phyloP scores from a whole-genome alignment of 2,113 vertebrate genomes.

The Cromileptes altivelis region DNA sequence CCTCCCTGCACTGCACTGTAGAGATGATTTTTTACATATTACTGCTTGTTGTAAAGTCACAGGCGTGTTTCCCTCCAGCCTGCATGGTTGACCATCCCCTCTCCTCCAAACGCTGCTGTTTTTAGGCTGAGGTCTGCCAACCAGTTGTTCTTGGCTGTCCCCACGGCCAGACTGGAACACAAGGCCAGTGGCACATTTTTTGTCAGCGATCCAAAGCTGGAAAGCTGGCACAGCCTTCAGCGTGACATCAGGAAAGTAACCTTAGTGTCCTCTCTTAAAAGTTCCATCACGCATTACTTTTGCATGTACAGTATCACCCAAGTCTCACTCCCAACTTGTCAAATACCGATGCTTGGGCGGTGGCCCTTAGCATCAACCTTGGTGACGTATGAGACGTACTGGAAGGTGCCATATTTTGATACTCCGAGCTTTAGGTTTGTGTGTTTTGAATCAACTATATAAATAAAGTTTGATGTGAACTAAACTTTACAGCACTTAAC shows the following conservation, averaged over 20 bases:
- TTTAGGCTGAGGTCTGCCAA: neutral
- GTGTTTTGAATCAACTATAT: too few species aligned
- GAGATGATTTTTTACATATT: neutral
- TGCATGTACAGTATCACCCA: neutral
- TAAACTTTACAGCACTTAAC: too few species aligned
- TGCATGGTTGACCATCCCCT: neutral
- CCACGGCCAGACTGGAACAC: neutral
- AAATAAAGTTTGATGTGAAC: too few species aligned
- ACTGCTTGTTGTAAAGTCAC: neutral
- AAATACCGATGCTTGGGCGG: too few species aligned
- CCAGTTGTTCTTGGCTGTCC: conserved; percentile 7
- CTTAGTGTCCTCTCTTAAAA: neutral
- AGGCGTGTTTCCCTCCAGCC: neutral
- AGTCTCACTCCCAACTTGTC: too few species aligned
- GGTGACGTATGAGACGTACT: too few species aligned
- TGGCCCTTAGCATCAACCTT: too few species aligned
- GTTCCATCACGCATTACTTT: neutral
- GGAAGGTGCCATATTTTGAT: too few species aligned
- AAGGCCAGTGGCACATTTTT: neutral
- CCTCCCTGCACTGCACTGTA: too few species aligned
- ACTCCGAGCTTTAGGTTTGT: too few species aligned
- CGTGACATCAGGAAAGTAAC: neutral
- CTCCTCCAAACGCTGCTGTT: neutral
- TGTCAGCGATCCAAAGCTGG: neutral
- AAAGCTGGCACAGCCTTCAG: neutral